These are phyloP conservation scores for Panthera leo DNA, from an alignment of 2,113 vertebrate genomes.

Conservation along the genomic window DNA sequence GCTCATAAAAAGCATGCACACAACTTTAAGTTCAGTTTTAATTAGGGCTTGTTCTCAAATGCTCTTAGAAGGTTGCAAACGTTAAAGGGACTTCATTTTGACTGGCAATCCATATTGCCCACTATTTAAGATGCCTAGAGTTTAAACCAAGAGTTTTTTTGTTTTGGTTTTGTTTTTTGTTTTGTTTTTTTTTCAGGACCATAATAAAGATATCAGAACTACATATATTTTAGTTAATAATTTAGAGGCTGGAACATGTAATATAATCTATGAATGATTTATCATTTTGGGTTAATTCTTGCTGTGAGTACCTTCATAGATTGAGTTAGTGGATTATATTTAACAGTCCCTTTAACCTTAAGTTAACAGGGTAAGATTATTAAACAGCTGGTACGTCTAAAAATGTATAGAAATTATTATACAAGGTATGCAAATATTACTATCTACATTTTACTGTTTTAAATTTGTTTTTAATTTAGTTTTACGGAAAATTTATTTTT, in stretches of 20 bases:
- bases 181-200: slow-evolving; percentile 89
- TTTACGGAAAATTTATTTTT: slow-evolving; percentile 99
- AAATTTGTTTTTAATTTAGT: slow-evolving; percentile 97
- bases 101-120: slow-evolving; percentile 94
- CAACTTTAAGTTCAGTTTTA: slow-evolving; percentile 92
- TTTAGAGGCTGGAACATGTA: slow-evolving; percentile 94
- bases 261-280: slow-evolving; percentile 93
- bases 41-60: slow-evolving; percentile 91
- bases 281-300: slow-evolving; percentile 95
- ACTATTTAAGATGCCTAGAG: slow-evolving; percentile 96
- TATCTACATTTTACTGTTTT: slow-evolving; percentile 95
- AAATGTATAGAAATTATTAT: slow-evolving; percentile 98
- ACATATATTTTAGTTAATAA: slow-evolving; percentile 93
- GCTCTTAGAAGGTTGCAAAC: slow-evolving; percentile 93
- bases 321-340: slow-evolving; percentile 96
- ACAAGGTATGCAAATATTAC: slow-evolving; percentile 95
- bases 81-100: slow-evolving; percentile 99
- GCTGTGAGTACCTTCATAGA: slow-evolving; percentile 92
- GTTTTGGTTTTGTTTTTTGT: slow-evolving; percentile 84
- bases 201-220: slow-evolving; percentile 89
- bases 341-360: slow-evolving; percentile 99
- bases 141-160: slow-evolving; percentile 94
- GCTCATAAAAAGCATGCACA: slow-evolving; percentile 97
- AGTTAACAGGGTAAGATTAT: slow-evolving; percentile 97
- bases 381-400: slow-evolving; percentile 93